Conservation (phyloP, 1,140 invertebrate species). For the Potamilus streckersoni region DNA sequence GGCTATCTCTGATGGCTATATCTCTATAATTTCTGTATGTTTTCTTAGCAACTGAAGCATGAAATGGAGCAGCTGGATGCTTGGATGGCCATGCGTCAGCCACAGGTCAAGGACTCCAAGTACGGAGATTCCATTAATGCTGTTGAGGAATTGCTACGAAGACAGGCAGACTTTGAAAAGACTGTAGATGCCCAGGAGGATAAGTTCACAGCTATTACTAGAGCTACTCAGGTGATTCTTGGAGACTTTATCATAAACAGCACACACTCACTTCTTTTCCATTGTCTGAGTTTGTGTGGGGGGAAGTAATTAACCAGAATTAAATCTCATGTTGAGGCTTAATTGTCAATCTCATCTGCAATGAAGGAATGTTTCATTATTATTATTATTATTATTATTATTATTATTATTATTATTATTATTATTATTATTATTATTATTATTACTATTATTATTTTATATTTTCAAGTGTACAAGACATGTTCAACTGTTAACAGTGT, state of each 20-base stretch:
- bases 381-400: too few relatives aligned
- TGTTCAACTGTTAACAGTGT: too few relatives aligned
- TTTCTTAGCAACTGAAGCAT: slow-evolving; percentile 78
- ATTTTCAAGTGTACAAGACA: too few relatives aligned
- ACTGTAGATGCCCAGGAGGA: slow-evolving; percentile 97
- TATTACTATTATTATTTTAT: too few relatives aligned
- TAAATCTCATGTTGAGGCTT: neutral
- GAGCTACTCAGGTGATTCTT: slow-evolving; percentile 81
- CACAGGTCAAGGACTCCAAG: slow-evolving; percentile 94
- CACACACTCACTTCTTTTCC: neutral
- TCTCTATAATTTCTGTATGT: slow-evolving; percentile 8
- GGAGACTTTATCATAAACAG: slow-evolving; percentile 14
- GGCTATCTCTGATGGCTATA: neutral
- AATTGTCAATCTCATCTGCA: too few relatives aligned
- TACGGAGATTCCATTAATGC: slow-evolving; percentile 95
- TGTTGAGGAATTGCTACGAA: slow-evolving; percentile 97
- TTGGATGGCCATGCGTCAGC: slow-evolving; percentile 96
- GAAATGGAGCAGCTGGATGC: slow-evolving; percentile 96
- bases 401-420: too few relatives aligned
- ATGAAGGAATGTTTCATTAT: too few relatives aligned
- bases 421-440: too few relatives aligned
- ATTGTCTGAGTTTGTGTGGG: neutral
- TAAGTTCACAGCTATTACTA: slow-evolving; percentile 90
- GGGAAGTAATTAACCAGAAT: neutral
- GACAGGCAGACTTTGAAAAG: slow-evolving; percentile 99